Base-by-base conservation (phyloP, 2,113 vertebrate species). In the Suncus etruscus region DNA sequence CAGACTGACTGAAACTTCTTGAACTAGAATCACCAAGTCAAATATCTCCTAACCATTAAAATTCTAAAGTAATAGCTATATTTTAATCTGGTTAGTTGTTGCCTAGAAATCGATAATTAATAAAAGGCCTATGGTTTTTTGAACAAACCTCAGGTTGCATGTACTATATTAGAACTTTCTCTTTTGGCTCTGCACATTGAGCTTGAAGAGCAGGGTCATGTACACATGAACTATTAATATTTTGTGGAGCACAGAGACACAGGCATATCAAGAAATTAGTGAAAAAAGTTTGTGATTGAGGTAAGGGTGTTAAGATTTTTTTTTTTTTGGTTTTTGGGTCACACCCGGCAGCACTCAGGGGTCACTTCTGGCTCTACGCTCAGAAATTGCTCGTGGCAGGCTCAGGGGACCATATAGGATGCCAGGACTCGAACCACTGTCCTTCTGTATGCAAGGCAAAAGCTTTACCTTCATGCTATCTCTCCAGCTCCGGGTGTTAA, bases 51-150 rank as follows among this genome's bases (percentile, higher is more conserved):
- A 8, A 31, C 10, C n/a, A 32, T 75, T 50, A 69, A 78, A 70
- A 72, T 4, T 39, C 14, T n/a, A n/a, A 89, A 54, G 22, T 16
- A 39, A n/a, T 69, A 9, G 45, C 22, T 63, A 11, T 70, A 11
- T 65, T 61, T 80, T 27, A 81, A 87, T 61, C 8, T 11, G 54
- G 8, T 84, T n/a, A 54, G 24, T 54, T 79, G 87, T 87, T 39
- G n/a, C 24, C 65, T 51, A 68, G 10, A 3, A n/a, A 50, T 39
- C 51, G 2, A 50, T 61, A 29, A 72, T 39, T 39, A 87, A 74
- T 24, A 65, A 68, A 66, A 91, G 14, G 31, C 25, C 58, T 81
- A 8, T 22, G 65, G 7, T 45, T 81, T 18, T 70, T 27, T 75
- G 58, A 51, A 70, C 69, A 78, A 61, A 61, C 5, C 63, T 75